Conservation (phyloP, 2,888 invertebrate species). For the Aromia moschata region DNA sequence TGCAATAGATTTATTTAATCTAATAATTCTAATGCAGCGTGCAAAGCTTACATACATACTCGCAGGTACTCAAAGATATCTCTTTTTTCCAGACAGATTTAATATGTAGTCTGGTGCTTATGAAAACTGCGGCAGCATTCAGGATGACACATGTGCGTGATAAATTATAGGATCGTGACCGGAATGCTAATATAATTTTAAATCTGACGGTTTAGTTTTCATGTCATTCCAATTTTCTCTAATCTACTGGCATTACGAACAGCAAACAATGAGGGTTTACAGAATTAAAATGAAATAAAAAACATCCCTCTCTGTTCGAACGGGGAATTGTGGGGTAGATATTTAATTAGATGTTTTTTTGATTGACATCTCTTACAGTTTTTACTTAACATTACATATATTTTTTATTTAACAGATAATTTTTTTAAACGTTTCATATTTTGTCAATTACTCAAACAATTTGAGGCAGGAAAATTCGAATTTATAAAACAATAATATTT, state of each 20-base stretch:
- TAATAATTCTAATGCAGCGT: too few relatives aligned
- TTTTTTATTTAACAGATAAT: neutral
- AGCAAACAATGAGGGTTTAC: neutral
- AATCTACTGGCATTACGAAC: slow-evolving; percentile 8
- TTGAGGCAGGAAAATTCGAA: too few relatives aligned
- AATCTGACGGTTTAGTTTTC: slow-evolving; percentile 26
- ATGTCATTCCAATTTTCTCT: slow-evolving; percentile 13
- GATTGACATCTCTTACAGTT: neutral
- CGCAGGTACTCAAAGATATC: neutral
- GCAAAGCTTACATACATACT: neutral
- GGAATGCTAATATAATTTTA: slow-evolving; percentile 29
- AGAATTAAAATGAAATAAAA: neutral
- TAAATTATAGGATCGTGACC: slow-evolving; percentile 29
- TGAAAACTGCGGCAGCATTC: slow-evolving; percentile 32
- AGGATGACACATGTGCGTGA: slow-evolving; percentile 33
- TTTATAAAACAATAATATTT: too few relatives aligned
- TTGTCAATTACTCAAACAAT: too few relatives aligned
- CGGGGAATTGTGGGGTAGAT: neutral
- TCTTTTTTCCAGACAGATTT: slow-evolving; percentile 19
- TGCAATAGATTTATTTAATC: too few relatives aligned
- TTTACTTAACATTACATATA: neutral
- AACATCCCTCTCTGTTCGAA: neutral
- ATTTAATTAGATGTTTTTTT: neutral
- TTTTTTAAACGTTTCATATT: neutral
- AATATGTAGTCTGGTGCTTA: slow-evolving; percentile 21